Conservation (phyloP, 2,888 invertebrate genomes). For the Apamea anceps region DNA sequence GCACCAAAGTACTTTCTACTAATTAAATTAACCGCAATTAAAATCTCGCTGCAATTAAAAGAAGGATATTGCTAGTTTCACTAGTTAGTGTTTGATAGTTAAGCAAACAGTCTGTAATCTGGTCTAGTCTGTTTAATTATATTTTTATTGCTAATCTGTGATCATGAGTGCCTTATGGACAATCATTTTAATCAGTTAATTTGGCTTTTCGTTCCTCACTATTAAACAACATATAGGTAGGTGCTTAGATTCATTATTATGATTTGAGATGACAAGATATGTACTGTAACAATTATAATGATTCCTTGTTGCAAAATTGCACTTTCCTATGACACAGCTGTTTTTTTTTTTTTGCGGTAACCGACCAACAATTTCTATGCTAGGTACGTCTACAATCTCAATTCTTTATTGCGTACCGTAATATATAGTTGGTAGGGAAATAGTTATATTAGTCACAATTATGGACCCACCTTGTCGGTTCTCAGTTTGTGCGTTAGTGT, state of each 20-base stretch:
- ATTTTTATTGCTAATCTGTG: neutral
- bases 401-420: too few relatives aligned
- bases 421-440: too few relatives aligned
- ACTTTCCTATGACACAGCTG: too few relatives aligned
- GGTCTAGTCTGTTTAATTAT: neutral
- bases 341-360: too few relatives aligned
- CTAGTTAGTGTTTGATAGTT: constrained; percentile 9
- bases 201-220: neutral
- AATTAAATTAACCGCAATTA: constrained; percentile 52
- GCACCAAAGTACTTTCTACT: constrained; percentile 39
- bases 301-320: neutral
- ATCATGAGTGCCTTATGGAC: neutral
- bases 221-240: too few relatives aligned
- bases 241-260: too few relatives aligned
- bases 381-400: too few relatives aligned
- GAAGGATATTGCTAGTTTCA: constrained; percentile 28
- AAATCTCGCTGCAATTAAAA: constrained; percentile 34
- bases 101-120: neutral
- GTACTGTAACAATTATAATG: neutral
- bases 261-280: too few relatives aligned
- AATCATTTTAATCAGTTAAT: neutral
- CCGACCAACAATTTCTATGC: too few relatives aligned
- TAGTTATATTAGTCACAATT: too few relatives aligned
- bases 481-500: too few relatives aligned
- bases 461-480: too few relatives aligned